A percentile compares a stretch with the other conserved stretches of the same genome.
These are phyloP conservation scores for Acrocera orbiculus DNA, from an alignment of 2,888 invertebrate species.

Conservation along the genomic window DNA sequence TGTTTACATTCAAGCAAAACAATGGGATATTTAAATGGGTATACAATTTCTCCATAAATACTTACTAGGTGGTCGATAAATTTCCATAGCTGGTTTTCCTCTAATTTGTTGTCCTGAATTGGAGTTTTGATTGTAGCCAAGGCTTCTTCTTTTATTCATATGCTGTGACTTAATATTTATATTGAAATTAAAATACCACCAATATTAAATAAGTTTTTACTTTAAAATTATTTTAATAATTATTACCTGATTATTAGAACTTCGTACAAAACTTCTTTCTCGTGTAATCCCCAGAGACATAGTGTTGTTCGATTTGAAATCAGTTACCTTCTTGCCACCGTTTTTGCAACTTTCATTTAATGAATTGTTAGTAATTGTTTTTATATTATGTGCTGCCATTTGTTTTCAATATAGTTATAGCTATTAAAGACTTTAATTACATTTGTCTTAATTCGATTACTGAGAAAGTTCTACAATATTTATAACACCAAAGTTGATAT, in stretches of 20 bases:
- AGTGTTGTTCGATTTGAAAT: too few species aligned
- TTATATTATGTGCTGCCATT: too few species aligned
- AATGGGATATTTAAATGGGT: not conserved
- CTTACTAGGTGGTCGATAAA: conserved; percentile 77
- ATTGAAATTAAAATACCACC: not conserved
- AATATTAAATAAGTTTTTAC: too few species aligned
- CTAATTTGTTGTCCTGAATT: conserved; percentile 29
- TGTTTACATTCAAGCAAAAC: not conserved
- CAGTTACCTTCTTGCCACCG: too few species aligned
- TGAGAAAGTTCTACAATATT: too few species aligned
- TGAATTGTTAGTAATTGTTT: too few species aligned
- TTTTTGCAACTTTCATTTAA: too few species aligned
- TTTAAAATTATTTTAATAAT: too few species aligned
- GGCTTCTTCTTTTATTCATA: conserved; percentile 50
- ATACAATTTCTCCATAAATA: conserved; percentile 12
- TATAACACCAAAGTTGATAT: too few species aligned
- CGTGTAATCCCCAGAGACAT: conserved; percentile 35
- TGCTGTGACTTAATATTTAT: conserved; percentile 34
- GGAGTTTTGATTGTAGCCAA: conserved; percentile 43
- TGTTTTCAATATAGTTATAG: too few species aligned
- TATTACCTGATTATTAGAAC: conserved; percentile 35
- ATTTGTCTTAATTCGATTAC: too few species aligned
- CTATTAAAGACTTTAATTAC: too few species aligned
- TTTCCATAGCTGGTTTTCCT: conserved; percentile 71
- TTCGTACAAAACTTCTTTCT: conserved; percentile 51